Conservation (phyloP, 35 echinoderm and acorn worm genomes). For the Strongylocentrotus purpuratus region DNA sequence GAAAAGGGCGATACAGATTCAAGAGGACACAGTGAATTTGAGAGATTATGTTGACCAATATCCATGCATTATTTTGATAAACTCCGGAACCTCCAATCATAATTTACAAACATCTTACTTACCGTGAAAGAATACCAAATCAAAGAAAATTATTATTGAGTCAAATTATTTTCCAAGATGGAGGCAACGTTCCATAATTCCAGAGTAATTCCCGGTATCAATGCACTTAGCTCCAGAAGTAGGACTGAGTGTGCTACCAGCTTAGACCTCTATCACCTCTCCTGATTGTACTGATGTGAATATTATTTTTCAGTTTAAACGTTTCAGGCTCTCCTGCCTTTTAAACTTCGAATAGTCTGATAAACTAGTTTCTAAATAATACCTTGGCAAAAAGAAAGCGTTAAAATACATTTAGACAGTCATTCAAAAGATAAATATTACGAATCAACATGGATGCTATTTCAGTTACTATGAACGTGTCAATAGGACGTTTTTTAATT, state of each 20-base stretch:
- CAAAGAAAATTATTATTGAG: neutral
- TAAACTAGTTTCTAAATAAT: neutral
- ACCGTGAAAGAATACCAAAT: neutral
- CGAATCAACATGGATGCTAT: neutral
- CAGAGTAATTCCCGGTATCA: neutral
- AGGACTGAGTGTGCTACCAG: neutral
- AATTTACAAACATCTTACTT: neutral
- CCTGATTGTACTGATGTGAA: no score
- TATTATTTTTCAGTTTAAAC: neutral
- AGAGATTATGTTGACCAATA: no score
- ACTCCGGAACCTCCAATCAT: no score
- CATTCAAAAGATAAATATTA: neutral
- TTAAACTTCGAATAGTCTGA: neutral
- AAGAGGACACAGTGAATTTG: no score
- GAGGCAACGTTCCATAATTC: neutral
- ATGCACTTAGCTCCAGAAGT: no score
- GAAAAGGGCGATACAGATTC: no score
- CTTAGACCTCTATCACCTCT: neutral
- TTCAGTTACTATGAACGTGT: neutral
- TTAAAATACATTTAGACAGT: neutral
- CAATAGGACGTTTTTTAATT: neutral
- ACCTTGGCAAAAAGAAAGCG: neutral
- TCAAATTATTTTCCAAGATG: neutral
- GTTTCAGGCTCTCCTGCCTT: neutral
- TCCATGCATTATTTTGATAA: no score